Evolutionary conservation across 1,140 invertebrate species (phyloP), one percentile per base, ranked within the genome.

Genomic region (Diprion similis): DNA sequence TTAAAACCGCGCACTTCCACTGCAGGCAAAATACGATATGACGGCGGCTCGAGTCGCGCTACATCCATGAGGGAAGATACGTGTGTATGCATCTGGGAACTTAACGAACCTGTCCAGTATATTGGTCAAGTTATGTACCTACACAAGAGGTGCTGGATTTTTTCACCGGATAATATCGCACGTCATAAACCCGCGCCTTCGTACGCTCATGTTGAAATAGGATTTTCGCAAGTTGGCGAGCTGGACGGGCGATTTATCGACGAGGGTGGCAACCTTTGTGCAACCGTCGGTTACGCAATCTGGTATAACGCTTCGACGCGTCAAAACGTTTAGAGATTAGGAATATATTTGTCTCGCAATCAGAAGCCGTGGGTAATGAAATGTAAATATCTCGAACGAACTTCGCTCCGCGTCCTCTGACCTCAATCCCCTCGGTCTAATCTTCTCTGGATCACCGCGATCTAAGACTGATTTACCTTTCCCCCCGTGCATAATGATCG

Each of bases 71-170:
- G 24, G 24, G 24, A n/a, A n/a, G n/a, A 37, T 37, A 3, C 24
- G 24, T 6, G 24, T 1, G 24, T 1, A 37, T 6, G 24, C 1
- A 37, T 1, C 24, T 37, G 1, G 24, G 2, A 37, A 3, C 51
- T 59, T 59, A 59, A 59, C 51, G 51, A 59, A 59, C 51, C 51
- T 59, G 51, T 59, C 51, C 51, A 59, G 51, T 59, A 59, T 59
- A 59, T 59, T 59, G 11, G 51, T 17, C 4, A 17, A 59, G 11
- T 59, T 59, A 59, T 59, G 51, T 59, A n/a, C n/a, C n/a, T n/a
- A 13, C 51, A 15, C 11, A 17, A 59, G 51, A 59, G n/a, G 9
- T 13, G 51, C 4, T 59, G 11, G 11, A 59, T 59, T 59, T 59
- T 59, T 59, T 59, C 51, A 13, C 51, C 24, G 24, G 24, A 59